Evolutionary conservation across 2,113 vertebrate species (phyloP).

Genomic region (Albula glossodonta): DNA sequence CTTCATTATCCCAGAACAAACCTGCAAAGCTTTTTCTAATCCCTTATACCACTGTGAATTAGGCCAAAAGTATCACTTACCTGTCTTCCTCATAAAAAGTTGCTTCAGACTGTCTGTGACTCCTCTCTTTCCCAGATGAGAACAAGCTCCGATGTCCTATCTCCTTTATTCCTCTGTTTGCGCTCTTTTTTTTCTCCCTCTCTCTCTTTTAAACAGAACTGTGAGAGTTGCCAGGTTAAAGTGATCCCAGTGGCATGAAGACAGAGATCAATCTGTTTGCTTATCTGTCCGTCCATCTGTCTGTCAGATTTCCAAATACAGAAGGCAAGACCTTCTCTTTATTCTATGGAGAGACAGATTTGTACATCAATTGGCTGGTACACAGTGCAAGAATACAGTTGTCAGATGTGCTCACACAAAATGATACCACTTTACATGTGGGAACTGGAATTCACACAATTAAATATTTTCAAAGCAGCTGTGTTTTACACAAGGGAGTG

Average conservation of each 20-base stretch:
- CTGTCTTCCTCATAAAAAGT: background rate
- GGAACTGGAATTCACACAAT: background rate
- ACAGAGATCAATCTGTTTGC: slow-evolving; percentile 49
- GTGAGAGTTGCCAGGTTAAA: slow-evolving; percentile 60
- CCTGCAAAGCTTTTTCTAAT: background rate
- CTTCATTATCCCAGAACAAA: background rate
- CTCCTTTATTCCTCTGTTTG: slow-evolving; percentile 37
- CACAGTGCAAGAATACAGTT: background rate
- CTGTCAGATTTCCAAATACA: background rate
- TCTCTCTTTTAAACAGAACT: slow-evolving; percentile 10
- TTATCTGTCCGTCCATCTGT: background rate
- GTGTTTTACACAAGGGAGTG: no score
- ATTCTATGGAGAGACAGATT: background rate
- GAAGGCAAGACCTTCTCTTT: background rate
- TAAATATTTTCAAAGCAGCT: background rate
- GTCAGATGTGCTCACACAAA: background rate
- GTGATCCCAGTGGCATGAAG: slow-evolving; percentile 48
- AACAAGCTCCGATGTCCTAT: slow-evolving; percentile 14
- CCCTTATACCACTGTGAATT: background rate
- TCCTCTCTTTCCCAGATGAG: slow-evolving; percentile 32
- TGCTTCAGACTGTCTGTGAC: slow-evolving; percentile 16
- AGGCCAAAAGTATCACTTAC: slow-evolving; percentile 6
- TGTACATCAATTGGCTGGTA: slow-evolving; percentile 1
- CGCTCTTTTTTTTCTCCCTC: background rate
- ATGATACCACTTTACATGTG: no score